These are phyloP conservation scores for Sminthurinus aureus DNA, from an alignment of 2,888 invertebrate genomes.

Conservation along the genomic window DNA sequence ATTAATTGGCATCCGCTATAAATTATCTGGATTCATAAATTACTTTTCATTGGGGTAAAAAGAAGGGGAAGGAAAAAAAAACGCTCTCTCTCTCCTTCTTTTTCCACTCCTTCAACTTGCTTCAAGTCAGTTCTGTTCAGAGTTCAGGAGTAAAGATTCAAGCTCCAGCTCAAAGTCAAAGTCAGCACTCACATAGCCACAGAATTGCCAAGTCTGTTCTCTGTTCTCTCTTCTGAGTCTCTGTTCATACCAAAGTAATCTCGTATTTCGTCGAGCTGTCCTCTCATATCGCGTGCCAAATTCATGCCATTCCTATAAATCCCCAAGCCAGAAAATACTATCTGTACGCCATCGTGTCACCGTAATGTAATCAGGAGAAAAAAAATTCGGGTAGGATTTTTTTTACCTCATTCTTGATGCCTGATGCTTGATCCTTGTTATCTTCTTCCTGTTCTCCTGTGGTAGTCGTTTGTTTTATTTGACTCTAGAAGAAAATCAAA, in stretches of 20 bases:
- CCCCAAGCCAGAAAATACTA: not conserved
- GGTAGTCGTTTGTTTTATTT: not conserved
- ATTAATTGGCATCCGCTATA: slow-evolving; percentile 1
- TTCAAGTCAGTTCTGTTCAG: not conserved
- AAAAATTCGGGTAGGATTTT: not conserved
- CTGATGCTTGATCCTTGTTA: not conserved
- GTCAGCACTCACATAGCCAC: too few species aligned
- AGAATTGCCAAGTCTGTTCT: not conserved
- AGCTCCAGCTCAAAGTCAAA: too few species aligned
- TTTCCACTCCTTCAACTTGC: not conserved
- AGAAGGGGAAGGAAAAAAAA: not conserved
- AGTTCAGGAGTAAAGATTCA: too few species aligned
- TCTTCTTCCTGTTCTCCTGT: not conserved
- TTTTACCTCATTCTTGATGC: not conserved
- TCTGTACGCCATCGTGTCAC: not conserved
- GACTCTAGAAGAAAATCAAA: too few species aligned
- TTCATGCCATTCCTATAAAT: not conserved
- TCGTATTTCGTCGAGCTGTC: not conserved
- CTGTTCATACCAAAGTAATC: not conserved
- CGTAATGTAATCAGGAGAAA: not conserved
- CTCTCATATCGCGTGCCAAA: not conserved
- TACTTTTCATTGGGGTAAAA: not conserved
- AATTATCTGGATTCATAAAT: slow-evolving; percentile 1
- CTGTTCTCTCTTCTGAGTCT: not conserved
- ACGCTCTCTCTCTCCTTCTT: too few species aligned